phyloP scores from a whole-genome alignment of 2,888 invertebrate genomes.

The Leptarthrus brevirostris region DNA sequence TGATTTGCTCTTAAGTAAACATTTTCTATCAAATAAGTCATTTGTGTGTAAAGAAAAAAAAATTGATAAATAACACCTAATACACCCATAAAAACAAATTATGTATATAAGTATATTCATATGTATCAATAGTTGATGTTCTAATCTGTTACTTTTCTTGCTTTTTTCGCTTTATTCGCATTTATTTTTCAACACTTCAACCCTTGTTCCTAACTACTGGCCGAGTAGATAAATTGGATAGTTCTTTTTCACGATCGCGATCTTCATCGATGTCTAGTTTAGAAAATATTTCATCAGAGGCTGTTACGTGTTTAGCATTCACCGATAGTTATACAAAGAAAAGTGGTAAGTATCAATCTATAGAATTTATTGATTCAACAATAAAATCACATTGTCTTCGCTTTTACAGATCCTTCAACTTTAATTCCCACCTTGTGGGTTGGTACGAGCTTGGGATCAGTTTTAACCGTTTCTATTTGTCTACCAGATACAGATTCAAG shows the following conservation, averaged over 20 bases:
- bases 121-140: conserved; percentile 20
- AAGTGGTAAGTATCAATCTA: conserved; percentile 76
- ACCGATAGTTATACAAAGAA: conserved; percentile 95
- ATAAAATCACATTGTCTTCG: conserved; percentile 31
- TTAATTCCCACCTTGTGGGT: conserved; percentile 94
- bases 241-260: conserved; percentile 94
- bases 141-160: conserved; percentile 47
- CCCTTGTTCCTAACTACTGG: conserved; percentile 66
- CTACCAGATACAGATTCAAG: conserved; percentile 83
- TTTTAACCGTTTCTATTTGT: conserved; percentile 90
- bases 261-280: conserved; percentile 98
- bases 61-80: conserved; percentile 30
- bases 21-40: conserved; percentile 14
- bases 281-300: conserved; percentile 96
- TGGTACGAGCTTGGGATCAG: conserved; percentile 96
- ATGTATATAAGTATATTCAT: background rate
- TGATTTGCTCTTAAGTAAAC: conserved; percentile 12
- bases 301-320: conserved; percentile 95
- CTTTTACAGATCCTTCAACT: conserved; percentile 79
- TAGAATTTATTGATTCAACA: background rate
- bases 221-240: conserved; percentile 95
- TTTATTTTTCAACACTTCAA: conserved; percentile 37
- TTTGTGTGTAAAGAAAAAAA: conserved; percentile 23
- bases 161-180: conserved; percentile 37
- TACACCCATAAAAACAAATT: conserved; percentile 35